Evolutionary conservation across 2,113 vertebrate species (phyloP).

Genomic region (Nipponia nippon): DNA sequence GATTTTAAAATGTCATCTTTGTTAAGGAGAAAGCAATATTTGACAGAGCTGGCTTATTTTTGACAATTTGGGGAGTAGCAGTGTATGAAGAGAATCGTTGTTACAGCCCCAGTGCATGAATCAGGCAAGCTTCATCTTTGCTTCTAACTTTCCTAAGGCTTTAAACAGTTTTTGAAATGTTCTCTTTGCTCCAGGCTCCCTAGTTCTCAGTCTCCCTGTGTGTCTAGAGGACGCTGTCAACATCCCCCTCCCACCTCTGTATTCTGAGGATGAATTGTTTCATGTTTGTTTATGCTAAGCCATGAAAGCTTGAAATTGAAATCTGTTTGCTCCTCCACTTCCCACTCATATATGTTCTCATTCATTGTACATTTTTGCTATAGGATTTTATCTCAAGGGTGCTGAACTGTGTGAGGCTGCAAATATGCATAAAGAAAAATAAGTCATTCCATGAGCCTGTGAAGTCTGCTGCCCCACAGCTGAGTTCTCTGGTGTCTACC

Average conservation of each 20-base stretch:
- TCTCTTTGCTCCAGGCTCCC: neutral
- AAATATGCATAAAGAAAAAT: neutral
- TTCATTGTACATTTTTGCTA: slow-evolving; percentile 17
- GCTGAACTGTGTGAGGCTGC: neutral
- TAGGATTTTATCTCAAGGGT: slow-evolving; percentile 16
- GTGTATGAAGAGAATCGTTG: neutral
- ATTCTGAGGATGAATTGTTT: slow-evolving; percentile 33
- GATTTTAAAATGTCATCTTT: neutral
- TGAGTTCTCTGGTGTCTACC: neutral
- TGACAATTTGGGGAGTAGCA: neutral
- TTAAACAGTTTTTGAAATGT: slow-evolving; percentile 2
- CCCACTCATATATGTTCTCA: slow-evolving; percentile 31
- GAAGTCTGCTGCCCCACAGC: neutral
- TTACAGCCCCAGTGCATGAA: neutral
- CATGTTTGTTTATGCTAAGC: slow-evolving; percentile 54
- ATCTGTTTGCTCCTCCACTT: slow-evolving; percentile 40
- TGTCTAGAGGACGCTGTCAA: slow-evolving; percentile 21
- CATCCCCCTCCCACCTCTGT: neutral
- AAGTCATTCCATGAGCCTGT: neutral
- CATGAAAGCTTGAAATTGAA: slow-evolving; percentile 61
- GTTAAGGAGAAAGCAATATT: neutral
- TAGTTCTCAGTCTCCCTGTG: slow-evolving; percentile 4
- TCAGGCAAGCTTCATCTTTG: neutral
- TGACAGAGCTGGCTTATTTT: neutral
- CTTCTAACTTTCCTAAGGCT: neutral